Base-by-base conservation (phyloP, 2,113 vertebrate species). In the Scatophagus argus region DNA sequence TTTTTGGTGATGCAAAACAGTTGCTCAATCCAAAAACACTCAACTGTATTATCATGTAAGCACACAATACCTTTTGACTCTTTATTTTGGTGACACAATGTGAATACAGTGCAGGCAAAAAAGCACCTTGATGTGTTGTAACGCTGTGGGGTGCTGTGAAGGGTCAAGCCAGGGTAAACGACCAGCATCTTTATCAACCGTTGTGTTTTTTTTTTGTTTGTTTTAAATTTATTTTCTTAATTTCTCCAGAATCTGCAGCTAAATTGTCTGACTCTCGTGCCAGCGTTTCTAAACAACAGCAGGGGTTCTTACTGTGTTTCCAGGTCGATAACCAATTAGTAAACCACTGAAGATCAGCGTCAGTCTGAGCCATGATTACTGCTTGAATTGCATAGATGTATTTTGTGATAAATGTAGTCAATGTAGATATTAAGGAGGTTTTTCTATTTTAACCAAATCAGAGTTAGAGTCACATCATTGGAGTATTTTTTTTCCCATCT, bases 101-200 rank as follows among this genome's bases (percentile, higher is more conserved):
- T 90, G 81, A 91, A 87, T 56, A 60, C 75, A 86, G 66, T 72
- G 54, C 64, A 79, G 59, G 73, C 77, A 82, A 87, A 89, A 79
- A 86, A 87, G 68, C 71, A 79, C 76, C 87, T 74, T 75, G 44
- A 79, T 82, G 77, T 76, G 47, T 85, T 73, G 76, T 82, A 67
- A 76, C 77, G 76, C 74, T 86, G 82, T 87, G 64, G 71, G 78
- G 74, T 74, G 85, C 86, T 87, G 86, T 88, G 63, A 83, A 64
- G 77, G 87, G 86, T 91, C 71, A 66, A 89, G 43, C 52, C 91
- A 93, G 92, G 91, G 93, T 93, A 83, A 79, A 85, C 65, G 79
- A 90, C 85, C 85, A 91, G 88, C 89, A 90, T 67, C 64, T 82
- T 60, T 81, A 83, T 55, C 59, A 17, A 39, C 29, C 52, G 47